phyloP scores from a whole-genome alignment of 2,888 invertebrate genomes.

The Cheilosia vulpina region DNA sequence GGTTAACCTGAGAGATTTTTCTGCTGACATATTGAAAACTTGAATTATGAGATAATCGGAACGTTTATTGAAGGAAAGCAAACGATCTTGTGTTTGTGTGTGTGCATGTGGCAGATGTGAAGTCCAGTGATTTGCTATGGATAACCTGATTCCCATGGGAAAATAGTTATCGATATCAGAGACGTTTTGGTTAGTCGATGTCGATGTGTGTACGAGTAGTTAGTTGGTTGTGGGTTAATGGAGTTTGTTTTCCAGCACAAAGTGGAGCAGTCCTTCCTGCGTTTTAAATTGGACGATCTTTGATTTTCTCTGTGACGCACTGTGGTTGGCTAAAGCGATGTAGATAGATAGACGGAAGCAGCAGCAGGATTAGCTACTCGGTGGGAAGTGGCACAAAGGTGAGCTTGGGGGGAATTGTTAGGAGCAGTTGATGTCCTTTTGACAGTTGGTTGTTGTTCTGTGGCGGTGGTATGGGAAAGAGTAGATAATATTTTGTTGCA shows the following conservation, averaged over 20 bases:
- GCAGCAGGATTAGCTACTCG: constrained; percentile 36
- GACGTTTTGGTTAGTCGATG: constrained; percentile 14
- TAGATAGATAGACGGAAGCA: constrained; percentile 29
- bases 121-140: constrained; percentile 16
- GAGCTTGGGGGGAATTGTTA: background rate
- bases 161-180: constrained; percentile 59
- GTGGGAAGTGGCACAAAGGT: constrained; percentile 15
- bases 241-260: constrained; percentile 37
- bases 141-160: constrained; percentile 75
- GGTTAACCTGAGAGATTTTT: constrained; percentile 43
- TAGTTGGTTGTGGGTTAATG: constrained; percentile 26
- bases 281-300: constrained; percentile 61
- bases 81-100: constrained; percentile 2
- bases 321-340: background rate
- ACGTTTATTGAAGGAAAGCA: constrained; percentile 65
- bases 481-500: no score
- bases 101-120: background rate
- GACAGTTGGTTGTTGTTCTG: no score
- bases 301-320: constrained; percentile 32
- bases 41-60: constrained; percentile 71
- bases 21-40: constrained; percentile 69
- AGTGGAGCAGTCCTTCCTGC: constrained; percentile 68
- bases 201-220: background rate
- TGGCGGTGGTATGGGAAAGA: no score
- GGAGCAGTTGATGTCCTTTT: no score